Base-by-base conservation (phyloP, 37 sponge, comb jelly and placozoan genomes). In the Ianthella basta region DNA sequence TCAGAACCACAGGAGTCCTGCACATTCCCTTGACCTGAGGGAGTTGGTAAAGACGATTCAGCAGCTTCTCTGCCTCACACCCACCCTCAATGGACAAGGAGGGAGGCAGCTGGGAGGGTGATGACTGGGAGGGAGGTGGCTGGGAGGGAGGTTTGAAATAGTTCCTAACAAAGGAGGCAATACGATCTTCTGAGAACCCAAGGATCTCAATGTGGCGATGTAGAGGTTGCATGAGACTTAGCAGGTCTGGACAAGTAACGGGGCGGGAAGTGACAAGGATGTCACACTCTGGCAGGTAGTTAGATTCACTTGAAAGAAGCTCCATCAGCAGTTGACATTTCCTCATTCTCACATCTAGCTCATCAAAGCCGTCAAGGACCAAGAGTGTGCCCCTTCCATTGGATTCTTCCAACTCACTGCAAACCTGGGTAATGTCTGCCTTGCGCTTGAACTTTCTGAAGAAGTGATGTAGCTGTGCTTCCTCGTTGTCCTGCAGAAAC, bases 341-440 rank as follows among this genome's bases (percentile, higher is more conserved):
- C 73, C 36, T 23, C 12, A 72, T 15, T 38, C 36, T 6, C 32
- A 21, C 32, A 33, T 21, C 20, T 30, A 72, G 37, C 30, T 72
- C 73, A 72, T 72, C 73, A 72, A 37, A 72, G 23, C 73, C 73
- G 36, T 72, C 73, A 20, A 72, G 23, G 40, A 72, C 39, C 38
- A 72, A 10, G 32, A 72, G 37, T 5, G 36, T 37, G 20, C 39
- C 73, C 19, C 36, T 72, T 20, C 73, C 73, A 5, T 72, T 33
- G 13, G 20, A 20, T 8, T 32, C 40, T 19, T 72, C 73, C 32
- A 23, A 38, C 38, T 13, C 35, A 20, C 36, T 72, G 19, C 73
- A 37, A 29, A 29, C 40, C 20, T 72, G 37, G 20, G 10, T 10
- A 10, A 34, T 23, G 40, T 72, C 39, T 13, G 40, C 18, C 18